phyloP scores from a whole-genome alignment of 1,140 invertebrate species.

The Spodoptera litura region DNA sequence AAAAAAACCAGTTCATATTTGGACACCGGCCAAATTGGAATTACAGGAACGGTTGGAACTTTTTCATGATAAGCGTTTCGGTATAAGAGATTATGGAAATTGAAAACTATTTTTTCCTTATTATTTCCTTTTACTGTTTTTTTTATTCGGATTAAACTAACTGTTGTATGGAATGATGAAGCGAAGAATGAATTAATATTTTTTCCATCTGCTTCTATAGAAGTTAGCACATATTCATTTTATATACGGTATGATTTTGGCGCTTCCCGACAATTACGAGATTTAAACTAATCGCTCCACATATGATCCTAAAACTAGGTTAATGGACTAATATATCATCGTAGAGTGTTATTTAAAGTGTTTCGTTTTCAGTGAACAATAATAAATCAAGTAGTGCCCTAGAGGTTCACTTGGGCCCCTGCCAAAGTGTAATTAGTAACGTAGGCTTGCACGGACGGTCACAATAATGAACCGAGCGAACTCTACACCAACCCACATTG shows the following conservation, averaged over 20 bases:
- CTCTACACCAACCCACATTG: constrained; percentile 59
- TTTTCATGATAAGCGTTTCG: constrained; percentile 19
- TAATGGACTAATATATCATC: constrained; percentile 63
- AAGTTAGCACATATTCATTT: background rate
- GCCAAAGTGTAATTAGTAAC: constrained; percentile 80
- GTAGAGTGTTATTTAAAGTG: constrained; percentile 69
- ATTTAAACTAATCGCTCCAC: constrained; percentile 14
- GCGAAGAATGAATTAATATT: background rate
- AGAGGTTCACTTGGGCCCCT: constrained; percentile 66
- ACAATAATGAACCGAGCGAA: constrained; percentile 66
- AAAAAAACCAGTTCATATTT: constrained; percentile 35
- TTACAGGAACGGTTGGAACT: constrained; percentile 32
- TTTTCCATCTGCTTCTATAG: background rate
- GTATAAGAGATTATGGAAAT: constrained; percentile 19
- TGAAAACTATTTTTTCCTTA: constrained; percentile 12
- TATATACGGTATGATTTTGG: background rate
- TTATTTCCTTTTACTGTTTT: background rate
- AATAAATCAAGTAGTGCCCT: constrained; percentile 74
- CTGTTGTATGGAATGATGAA: no score
- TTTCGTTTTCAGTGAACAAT: constrained; percentile 66
- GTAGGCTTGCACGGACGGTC: constrained; percentile 63
- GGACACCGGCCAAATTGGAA: constrained; percentile 30
- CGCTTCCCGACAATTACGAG: background rate
- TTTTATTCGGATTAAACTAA: no score
- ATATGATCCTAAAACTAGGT: constrained; percentile 51